These are phyloP conservation scores for Halichoeres trimaculatus DNA, from an alignment of 2,113 vertebrate species.

Conservation along the genomic window DNA sequence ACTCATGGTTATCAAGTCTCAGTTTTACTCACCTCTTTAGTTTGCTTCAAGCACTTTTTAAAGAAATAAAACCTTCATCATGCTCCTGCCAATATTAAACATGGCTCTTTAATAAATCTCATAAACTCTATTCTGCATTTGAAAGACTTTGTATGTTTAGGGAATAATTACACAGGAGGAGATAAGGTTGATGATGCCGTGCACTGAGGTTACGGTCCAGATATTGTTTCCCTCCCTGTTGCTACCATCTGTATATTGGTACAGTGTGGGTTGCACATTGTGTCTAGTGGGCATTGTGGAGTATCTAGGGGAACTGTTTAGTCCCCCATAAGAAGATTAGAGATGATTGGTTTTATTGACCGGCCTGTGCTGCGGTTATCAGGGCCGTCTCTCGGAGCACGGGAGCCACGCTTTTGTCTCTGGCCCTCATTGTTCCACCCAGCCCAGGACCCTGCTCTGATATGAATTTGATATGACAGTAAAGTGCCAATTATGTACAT, in stretches of 20 bases:
- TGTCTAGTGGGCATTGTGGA: conserved; percentile 63
- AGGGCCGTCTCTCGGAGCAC: conserved; percentile 66
- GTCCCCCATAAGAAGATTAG: conserved; percentile 81
- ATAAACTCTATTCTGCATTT: not conserved
- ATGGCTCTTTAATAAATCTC: not conserved
- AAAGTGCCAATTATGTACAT: conserved; percentile 83
- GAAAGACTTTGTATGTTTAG: conserved; percentile 9
- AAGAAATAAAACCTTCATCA: not conserved
- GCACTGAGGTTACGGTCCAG: conserved; percentile 29
- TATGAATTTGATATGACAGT: conserved; percentile 85
- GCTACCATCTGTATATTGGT: conserved; percentile 26
- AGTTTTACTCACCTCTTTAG: not conserved
- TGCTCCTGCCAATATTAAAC: not conserved
- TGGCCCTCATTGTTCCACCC: conserved; percentile 71
- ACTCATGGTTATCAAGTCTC: not conserved
- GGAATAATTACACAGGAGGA: conserved; percentile 5
- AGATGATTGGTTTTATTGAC: conserved; percentile 87
- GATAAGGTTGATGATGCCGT: conserved; percentile 40
- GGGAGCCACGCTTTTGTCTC: conserved; percentile 72
- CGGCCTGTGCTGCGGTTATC: conserved; percentile 80
- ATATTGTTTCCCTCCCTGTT: conserved; percentile 40
- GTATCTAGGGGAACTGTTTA: conserved; percentile 70
- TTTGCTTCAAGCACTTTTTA: conserved; percentile 2
- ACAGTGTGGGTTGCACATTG: conserved; percentile 42
- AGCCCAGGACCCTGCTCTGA: conserved; percentile 63